These are phyloP conservation scores for Lucilia cuprina DNA, from an alignment of 1,140 invertebrate genomes.

Conservation along the genomic window DNA sequence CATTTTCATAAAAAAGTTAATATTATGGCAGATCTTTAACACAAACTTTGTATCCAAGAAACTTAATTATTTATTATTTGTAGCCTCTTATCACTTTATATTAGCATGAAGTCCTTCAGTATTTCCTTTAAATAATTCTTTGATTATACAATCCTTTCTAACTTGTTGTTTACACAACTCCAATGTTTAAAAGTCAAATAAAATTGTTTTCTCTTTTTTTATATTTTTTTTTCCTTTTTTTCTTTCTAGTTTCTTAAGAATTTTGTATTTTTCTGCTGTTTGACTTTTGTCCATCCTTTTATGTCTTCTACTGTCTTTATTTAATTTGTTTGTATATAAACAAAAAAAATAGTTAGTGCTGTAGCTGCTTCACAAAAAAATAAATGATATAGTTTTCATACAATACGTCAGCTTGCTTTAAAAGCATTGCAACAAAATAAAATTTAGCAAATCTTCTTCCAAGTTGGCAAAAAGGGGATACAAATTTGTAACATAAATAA, in stretches of 20 bases:
- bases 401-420: not conserved
- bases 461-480: not conserved
- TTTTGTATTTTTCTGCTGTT: not conserved
- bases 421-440: not conserved
- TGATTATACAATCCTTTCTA: not conserved
- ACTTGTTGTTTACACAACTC: too few relatives aligned
- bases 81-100: not conserved
- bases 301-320: not conserved
- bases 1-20: too few relatives aligned
- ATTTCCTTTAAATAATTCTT: not conserved
- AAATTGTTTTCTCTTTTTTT: not conserved
- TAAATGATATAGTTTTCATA: not conserved
- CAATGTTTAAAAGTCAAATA: not conserved
- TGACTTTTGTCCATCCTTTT: not conserved
- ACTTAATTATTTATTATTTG: not conserved
- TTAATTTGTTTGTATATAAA: not conserved
- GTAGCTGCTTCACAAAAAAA: not conserved
- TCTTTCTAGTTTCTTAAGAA: not conserved
- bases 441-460: not conserved
- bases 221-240: not conserved
- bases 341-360: not conserved
- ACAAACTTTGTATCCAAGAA: too few relatives aligned
- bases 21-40: too few relatives aligned
- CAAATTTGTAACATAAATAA: not conserved
- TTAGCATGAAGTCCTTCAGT: not conserved